Evolutionary conservation across 2,113 vertebrate genomes (phyloP).

Genomic region (Fulmarus glacialis): DNA sequence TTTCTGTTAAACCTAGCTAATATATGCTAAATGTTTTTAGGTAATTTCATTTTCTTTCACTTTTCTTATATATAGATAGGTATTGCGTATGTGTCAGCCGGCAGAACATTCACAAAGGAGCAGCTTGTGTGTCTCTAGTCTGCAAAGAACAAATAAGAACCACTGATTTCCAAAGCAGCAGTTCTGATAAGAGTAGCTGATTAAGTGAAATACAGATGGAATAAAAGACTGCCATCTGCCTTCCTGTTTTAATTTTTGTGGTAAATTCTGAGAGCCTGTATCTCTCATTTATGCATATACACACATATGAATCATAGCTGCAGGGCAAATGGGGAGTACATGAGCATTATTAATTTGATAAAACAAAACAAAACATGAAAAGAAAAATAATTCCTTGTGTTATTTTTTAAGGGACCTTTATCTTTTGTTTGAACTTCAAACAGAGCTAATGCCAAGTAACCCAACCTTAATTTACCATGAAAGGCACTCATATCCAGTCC

Average conservation of each 20-base stretch:
- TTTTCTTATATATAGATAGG: not conserved
- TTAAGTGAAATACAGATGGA: constrained; percentile 35
- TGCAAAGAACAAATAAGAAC: not conserved
- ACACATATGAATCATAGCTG: constrained; percentile 4
- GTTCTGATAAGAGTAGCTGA: constrained; percentile 41
- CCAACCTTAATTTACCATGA: constrained; percentile 43
- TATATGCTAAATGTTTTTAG: not conserved
- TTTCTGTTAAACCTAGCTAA: not conserved
- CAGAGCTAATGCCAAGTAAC: constrained; percentile 34
- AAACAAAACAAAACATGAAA: constrained; percentile 41
- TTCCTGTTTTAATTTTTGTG: constrained; percentile 54
- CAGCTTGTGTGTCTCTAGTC: not conserved
- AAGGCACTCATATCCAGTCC: constrained; percentile 9
- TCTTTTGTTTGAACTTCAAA: constrained; percentile 51
- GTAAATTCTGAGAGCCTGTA: not conserved
- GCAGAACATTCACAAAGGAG: not conserved
- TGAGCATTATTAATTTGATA: constrained; percentile 46
- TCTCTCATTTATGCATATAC: constrained; percentile 14
- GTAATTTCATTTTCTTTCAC: not conserved
- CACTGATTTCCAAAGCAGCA: not conserved
- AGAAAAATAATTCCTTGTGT: constrained; percentile 6
- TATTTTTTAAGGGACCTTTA: constrained; percentile 39
- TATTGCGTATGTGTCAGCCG: not conserved
- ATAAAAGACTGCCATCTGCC: constrained; percentile 50
- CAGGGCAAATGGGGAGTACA: not conserved